Evolutionary conservation across 2,797 vertebrate species (phyloP), one percentile per base, ranked within the genome.

Genomic region (Telmatherina bonti): DNA sequence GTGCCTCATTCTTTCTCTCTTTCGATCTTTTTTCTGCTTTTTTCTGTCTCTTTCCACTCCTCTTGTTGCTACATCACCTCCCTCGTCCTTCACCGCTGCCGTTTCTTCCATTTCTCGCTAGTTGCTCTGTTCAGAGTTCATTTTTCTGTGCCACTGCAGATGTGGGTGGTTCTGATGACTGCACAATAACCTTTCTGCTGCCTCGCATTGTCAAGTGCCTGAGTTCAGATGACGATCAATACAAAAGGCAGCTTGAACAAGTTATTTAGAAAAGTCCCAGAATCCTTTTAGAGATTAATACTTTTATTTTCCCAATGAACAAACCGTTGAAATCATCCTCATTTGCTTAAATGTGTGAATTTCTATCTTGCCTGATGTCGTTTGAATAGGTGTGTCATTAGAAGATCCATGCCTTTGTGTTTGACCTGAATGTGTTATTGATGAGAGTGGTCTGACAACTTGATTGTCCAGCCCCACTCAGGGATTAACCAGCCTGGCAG

Each of bases 131-230:
- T 56, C 60, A 4, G 72, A 81, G 83, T 91, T 88, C 66, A 75
- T 88, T 83, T 88, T 79, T 88, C 75, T 76, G 74, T 85, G 85
- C 84, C 87, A 83, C 83, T 88, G 89, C 88, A 85, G 81, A 87
- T 88, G 91, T 92, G 88, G 91, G 89, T 88, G 91, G 90, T 90
- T 92, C 85, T 84, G 86, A 86, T 88, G 87, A 88, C 90, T 91
- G 88, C 90, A 88, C 89, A 88, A 74, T 91, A 90, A 90, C 91
- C 90, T 89, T 85, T 86, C 77, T 56, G 33, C 75, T 66, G 77
- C 84, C 81, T 86, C 80, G 72, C 65, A 29, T 85, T 84, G 83
- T 89, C 79, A 79, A 85, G 84, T 84, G 84, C 79, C 74, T 70
- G 64, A 83, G 81, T 83, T 88, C 78, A 75, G 74, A 81, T 71